These are phyloP conservation scores for Helostoma temminkii DNA, from an alignment of 2,797 vertebrate species.

Conservation along the genomic window DNA sequence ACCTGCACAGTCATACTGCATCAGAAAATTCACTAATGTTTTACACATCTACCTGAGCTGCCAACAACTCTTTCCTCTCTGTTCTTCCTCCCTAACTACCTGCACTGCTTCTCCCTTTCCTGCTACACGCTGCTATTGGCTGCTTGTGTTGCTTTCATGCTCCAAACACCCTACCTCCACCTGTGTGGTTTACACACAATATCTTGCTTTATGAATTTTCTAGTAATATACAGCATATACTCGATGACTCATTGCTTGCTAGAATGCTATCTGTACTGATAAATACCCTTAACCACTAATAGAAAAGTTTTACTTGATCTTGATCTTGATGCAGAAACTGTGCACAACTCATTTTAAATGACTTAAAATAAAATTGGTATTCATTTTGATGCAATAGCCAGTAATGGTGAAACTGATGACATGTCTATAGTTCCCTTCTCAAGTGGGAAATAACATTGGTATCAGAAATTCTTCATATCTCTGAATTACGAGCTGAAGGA, in stretches of 20 bases:
- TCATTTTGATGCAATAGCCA: background rate
- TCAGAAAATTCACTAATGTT: constrained; percentile 6
- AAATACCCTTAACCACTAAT: background rate
- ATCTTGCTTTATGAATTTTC: background rate
- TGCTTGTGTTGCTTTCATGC: constrained; percentile 2
- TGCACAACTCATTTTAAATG: background rate
- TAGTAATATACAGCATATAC: background rate
- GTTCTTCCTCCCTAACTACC: constrained; percentile 4
- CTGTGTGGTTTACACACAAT: constrained; percentile 5
- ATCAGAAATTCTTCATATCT: background rate
- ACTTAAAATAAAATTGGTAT: background rate
- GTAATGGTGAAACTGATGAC: background rate
- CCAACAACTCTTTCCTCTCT: constrained; percentile 8
- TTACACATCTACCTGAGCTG: constrained; percentile 6
- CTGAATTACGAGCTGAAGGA: background rate
- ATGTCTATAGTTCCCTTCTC: background rate
- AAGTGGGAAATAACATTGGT: background rate
- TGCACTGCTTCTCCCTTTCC: constrained; percentile 22
- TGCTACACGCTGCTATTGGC: constrained; percentile 32
- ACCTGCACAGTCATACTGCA: constrained; percentile 24
- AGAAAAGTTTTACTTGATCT: no score
- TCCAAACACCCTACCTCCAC: constrained; percentile 23
- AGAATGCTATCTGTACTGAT: background rate
- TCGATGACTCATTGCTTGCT: background rate
- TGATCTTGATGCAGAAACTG: no score